Evolutionary conservation across 2,888 invertebrate genomes (phyloP), one percentile per base, ranked within the genome.

Genomic region (Smittia sp.): DNA sequence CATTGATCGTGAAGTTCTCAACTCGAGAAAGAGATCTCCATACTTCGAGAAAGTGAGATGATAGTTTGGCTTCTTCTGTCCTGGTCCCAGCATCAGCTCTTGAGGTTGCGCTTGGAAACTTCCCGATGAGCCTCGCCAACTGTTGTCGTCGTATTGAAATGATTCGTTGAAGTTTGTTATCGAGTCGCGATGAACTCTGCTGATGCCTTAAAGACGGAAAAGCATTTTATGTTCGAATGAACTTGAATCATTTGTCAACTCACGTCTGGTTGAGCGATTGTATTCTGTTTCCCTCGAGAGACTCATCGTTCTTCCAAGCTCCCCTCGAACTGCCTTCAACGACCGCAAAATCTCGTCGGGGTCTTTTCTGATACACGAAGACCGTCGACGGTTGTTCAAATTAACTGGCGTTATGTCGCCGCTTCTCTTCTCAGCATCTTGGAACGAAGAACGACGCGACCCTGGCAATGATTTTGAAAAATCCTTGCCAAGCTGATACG

Each of bases 381-480:
- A 93, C 74, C 93, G 87, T 52, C 93, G 88, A 74, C 93, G 85
- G 78, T 92, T 91, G 76, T 87, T 84, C 76, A 86, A 85, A 79
- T 88, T 89, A 15, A 85, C 78, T 1, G 85, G 83, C 52, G 81
- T 58, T 4, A 22, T 22, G 18, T 58, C 58, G 18, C 58, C 58
- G 22, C 58, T 58, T 86, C 76, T 87, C 88, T 75, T 86, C 85
- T 86, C 86, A 77, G 86, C 88, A 82, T 81, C 86, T 77, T 93
- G 93, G 80, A 94, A 93, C 22, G 93, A 93, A 38, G 93, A 93
- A 72, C 93, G 86, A 74, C 93, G 85, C 13, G 93, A 93, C 7
- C 93, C 93, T 0, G 94, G 94, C 77, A 94, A 83, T 2, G 93
- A 93, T 78, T 91, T 87, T 22, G 93, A 93, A 81, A 93, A 93